phyloP scores from a whole-genome alignment of 2,888 invertebrate genomes.

The Vandiemenella viatica region DNA sequence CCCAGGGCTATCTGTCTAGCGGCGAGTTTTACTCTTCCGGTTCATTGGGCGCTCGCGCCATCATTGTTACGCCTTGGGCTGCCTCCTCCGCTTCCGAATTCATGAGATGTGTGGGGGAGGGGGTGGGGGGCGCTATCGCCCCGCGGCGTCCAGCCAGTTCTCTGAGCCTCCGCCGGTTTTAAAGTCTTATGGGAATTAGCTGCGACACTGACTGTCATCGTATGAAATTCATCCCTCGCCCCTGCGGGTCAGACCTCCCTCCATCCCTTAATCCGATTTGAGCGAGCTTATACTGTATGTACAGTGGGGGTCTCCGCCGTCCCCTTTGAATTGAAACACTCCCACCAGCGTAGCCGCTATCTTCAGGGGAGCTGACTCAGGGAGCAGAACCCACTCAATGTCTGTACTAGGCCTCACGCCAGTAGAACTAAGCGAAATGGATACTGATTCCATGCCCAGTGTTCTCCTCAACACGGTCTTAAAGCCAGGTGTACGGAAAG shows the following conservation, averaged over 20 bases:
- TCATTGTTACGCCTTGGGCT: neutral
- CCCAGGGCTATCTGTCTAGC: neutral
- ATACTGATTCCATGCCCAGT: too few relatives aligned
- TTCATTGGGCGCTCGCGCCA: neutral
- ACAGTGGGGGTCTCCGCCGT: conserved; percentile 1
- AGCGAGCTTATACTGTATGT: conserved; percentile 12
- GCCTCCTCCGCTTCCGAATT: neutral
- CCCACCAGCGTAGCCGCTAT: neutral
- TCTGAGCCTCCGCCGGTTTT: conserved; percentile 7
- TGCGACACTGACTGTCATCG: conserved; percentile 13
- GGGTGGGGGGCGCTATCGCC: neutral
- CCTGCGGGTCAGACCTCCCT: neutral
- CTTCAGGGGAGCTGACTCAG: too few relatives aligned
- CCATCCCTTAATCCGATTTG: conserved; percentile 16
- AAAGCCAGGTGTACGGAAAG: too few relatives aligned
- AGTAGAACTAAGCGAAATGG: too few relatives aligned
- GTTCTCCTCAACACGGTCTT: too few relatives aligned
- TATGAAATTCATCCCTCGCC: conserved; percentile 15
- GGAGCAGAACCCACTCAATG: too few relatives aligned
- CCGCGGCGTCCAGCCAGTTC: neutral
- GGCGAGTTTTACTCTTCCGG: neutral
- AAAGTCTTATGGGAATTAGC: conserved; percentile 16
- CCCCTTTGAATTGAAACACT: conserved; percentile 12
- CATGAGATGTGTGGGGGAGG: too few relatives aligned
- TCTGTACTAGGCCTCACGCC: too few relatives aligned